Base-by-base conservation (phyloP, 2,797 vertebrate species). In the Sciurus carolinensis region DNA sequence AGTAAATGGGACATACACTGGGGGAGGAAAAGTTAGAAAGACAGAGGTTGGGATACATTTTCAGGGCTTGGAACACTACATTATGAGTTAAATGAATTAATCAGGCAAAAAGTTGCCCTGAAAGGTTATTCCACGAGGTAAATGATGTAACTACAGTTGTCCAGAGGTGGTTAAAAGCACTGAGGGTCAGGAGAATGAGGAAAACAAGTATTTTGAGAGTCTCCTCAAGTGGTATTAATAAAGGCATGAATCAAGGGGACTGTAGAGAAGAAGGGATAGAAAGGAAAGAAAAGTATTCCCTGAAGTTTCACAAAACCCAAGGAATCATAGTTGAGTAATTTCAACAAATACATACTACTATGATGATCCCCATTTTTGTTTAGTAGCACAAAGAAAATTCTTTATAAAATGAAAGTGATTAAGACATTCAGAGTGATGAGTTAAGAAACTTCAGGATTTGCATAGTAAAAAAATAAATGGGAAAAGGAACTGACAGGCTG, bases 351-450 rank as follows among this genome's bases (percentile, higher is more conserved):
- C 36, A 36, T 36, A 36, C 36, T 36, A 36, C 36, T 36, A 36
- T 36, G 36, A 36, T 3, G 28, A 86, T 47, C 47, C 66, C 20
- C 30, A 15, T 72, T 89, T 97, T 67, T 87, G 80, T 73, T 79
- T 66, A 86, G 28, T 2, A 69, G 80, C 44, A 72, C 47, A 84
- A n/a, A 69, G 72, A 96, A 84, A 85, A 33, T 73, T 75, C 77
- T 84, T 87, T 67, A 87, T 44, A 89, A 91, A 91, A 91, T 11
- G 5, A 50, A 95, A 97, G 88, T 52, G 67, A 85, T 36, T 42
- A 86, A 73, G 30, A 71, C 14, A 92, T 50, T 81, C 52, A 84
- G 83, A 90, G 77, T 66, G 44, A 84, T 14, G 54, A 82, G 24
- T 93, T 54, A 85, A 67, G n/a, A 69, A 88, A 82, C 5, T 54